phyloP scores from a whole-genome alignment of 2,113 vertebrate genomes.

The Lynx canadensis region DNA sequence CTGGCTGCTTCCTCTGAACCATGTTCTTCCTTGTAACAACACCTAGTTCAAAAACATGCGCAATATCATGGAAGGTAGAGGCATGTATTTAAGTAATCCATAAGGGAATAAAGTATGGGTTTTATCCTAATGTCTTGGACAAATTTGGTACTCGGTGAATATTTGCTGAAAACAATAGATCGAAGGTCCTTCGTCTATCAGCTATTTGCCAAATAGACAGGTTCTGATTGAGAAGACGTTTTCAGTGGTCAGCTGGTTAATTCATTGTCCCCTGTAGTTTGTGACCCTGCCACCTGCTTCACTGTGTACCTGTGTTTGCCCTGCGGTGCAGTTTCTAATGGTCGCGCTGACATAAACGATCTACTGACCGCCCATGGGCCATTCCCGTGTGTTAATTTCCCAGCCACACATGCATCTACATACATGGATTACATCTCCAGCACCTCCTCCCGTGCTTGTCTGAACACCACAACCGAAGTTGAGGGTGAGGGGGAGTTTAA shows the following conservation, averaged over 20 bases:
- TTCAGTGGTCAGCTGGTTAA: background rate
- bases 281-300: background rate
- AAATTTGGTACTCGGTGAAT: background rate
- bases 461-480: background rate
- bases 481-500: fast-evolving
- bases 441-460: background rate
- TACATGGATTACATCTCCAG: background rate
- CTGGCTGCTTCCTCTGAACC: background rate
- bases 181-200: background rate
- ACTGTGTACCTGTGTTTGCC: background rate
- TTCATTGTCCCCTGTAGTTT: background rate
- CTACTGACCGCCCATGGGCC: fast-evolving
- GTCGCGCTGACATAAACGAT: background rate
- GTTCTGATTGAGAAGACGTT: background rate
- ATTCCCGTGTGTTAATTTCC: background rate
- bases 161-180: background rate
- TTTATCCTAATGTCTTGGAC: background rate
- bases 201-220: background rate
- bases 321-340: background rate
- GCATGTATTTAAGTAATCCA: background rate
- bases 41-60: background rate
- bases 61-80: background rate
- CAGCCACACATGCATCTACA: fast-evolving
- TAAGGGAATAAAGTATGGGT: background rate
- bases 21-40: background rate